Conservation (phyloP, 2,888 invertebrate species). For the Plagodis dolabraria region DNA sequence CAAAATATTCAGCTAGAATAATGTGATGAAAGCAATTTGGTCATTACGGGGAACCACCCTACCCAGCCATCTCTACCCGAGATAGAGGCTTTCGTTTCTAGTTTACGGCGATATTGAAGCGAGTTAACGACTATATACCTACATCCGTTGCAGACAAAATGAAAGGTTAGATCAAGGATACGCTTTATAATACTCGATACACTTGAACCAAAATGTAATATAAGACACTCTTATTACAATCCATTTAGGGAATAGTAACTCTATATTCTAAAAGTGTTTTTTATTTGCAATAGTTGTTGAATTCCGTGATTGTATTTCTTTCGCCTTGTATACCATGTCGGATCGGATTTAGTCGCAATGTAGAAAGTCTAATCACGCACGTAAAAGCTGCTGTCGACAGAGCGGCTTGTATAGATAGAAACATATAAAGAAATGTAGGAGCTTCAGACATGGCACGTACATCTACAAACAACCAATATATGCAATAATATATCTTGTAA, state of each 20-base stretch:
- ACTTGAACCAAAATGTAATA: conserved; percentile 8
- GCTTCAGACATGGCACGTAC: conserved; percentile 29
- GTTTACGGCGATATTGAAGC: conserved; percentile 13
- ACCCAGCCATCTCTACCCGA: not conserved
- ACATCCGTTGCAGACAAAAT: conserved; percentile 4
- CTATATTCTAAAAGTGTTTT: conserved; percentile 22
- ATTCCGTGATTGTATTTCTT: conserved; percentile 28
- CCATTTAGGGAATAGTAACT: conserved; percentile 19
- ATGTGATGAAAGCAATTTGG: conserved; percentile 10
- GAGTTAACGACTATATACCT: conserved; percentile 3
- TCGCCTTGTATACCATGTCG: conserved; percentile 21
- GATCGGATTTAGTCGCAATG: conserved; percentile 23
- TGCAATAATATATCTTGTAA: conserved; percentile 1
- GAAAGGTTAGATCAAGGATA: conserved; percentile 17
- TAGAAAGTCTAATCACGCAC: conserved; percentile 29
- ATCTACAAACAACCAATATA: conserved; percentile 19
- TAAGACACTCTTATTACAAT: conserved; percentile 15
- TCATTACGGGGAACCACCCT: conserved; percentile 3
- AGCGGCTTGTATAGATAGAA: conserved; percentile 2
- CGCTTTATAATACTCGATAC: conserved; percentile 15
- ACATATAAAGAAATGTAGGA: conserved; percentile 1
- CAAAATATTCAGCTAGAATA: not conserved
- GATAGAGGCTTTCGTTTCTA: conserved; percentile 4
- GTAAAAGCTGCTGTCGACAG: conserved; percentile 23
- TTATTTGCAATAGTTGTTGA: conserved; percentile 27